These are phyloP conservation scores for Argya squamiceps DNA, from an alignment of 2,797 vertebrate genomes.

Conservation along the genomic window DNA sequence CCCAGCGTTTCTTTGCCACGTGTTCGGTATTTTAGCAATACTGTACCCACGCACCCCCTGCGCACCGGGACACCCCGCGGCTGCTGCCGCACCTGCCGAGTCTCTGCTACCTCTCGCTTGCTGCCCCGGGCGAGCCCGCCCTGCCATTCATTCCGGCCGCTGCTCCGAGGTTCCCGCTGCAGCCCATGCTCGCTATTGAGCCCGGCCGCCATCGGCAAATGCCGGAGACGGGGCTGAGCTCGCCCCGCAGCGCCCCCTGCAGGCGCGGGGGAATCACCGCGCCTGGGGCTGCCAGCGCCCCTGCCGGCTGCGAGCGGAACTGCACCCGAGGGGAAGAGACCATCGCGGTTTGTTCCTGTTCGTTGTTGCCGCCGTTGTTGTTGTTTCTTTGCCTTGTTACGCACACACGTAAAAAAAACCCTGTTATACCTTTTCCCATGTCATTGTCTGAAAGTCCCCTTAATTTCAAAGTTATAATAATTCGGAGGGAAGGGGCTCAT, in stretches of 20 bases:
- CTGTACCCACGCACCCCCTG: neutral
- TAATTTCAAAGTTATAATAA: neutral
- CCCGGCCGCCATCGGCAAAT: accelerated
- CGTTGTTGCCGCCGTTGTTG: too few species aligned
- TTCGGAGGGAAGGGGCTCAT: too few species aligned
- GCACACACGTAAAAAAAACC: too few species aligned
- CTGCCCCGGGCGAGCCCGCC: neutral
- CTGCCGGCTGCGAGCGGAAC: neutral
- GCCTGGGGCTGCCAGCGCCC: neutral
- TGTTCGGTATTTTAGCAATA: neutral
- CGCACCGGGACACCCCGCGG: too few species aligned
- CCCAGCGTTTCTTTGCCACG: neutral
- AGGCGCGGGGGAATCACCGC: accelerated
- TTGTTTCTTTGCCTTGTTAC: neutral
- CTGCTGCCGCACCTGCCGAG: neutral
- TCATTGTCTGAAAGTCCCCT: neutral
- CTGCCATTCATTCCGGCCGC: neutral
- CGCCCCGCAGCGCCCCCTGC: neutral
- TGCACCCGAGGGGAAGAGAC: neutral
- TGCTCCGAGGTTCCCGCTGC: accelerated
- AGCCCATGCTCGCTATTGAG: accelerated
- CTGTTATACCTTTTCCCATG: too few species aligned
- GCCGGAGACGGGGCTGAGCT: accelerated
- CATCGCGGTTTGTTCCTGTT: too few species aligned
- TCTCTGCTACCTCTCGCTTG: too few species aligned